Conservation (phyloP, 2,888 invertebrate genomes). For the Ennomos fuscantarius region DNA sequence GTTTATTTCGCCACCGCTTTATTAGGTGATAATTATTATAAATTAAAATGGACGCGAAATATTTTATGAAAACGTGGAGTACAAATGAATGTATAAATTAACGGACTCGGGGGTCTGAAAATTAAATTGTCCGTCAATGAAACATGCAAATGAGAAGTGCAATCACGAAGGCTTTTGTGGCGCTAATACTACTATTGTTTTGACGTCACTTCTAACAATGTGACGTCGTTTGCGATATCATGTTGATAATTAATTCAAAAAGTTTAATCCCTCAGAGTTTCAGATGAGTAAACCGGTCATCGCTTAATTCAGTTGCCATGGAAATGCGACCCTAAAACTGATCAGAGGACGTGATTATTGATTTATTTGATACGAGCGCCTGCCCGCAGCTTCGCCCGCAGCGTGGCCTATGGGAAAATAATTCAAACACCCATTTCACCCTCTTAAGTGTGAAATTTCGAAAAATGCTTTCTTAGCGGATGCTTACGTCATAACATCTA, state of each 20-base stretch:
- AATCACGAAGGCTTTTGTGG: constrained; percentile 74
- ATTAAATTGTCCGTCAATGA: constrained; percentile 79
- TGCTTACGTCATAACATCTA: too few species aligned
- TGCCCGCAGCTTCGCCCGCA: too few species aligned
- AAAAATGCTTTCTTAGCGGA: too few species aligned
- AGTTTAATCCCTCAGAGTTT: constrained; percentile 7
- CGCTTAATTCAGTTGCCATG: constrained; percentile 23
- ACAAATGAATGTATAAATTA: constrained; percentile 62
- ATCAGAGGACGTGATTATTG: background rate
- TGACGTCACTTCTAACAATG: constrained; percentile 40
- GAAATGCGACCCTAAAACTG: constrained; percentile 15
- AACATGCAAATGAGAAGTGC: constrained; percentile 77
- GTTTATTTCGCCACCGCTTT: constrained; percentile 34
- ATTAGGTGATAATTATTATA: constrained; percentile 53
- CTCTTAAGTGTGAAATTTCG: too few species aligned
- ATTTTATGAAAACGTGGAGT: constrained; percentile 46
- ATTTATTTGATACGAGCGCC: too few species aligned
- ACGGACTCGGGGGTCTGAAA: constrained; percentile 58
- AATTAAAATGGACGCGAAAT: constrained; percentile 50
- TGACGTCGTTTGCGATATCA: constrained; percentile 9
- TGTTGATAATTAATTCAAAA: constrained; percentile 5
- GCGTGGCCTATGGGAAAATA: too few species aligned
- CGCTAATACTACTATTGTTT: constrained; percentile 59
- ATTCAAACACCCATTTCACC: too few species aligned
- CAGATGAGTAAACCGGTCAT: constrained; percentile 11